Evolutionary conservation across 1,140 invertebrate species (phyloP).

Genomic region (Caenorhabditis briggsae): DNA sequence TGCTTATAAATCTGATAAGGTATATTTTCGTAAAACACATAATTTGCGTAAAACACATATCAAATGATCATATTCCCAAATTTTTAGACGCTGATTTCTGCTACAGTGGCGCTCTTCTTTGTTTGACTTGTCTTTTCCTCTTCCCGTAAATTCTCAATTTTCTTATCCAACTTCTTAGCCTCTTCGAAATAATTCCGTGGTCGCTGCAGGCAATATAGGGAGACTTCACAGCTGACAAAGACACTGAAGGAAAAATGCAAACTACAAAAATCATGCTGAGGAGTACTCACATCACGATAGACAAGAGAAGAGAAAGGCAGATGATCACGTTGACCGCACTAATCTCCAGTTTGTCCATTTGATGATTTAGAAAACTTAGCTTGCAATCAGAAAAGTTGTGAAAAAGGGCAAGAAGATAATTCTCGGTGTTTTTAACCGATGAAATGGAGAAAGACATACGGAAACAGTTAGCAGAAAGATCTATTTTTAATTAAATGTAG

Average conservation of each 20-base stretch:
- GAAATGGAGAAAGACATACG: too few relatives aligned
- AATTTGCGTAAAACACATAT: too few relatives aligned
- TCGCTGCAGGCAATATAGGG: not conserved
- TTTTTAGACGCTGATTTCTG: not conserved
- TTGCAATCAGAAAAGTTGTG: too few relatives aligned
- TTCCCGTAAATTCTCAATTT: not conserved
- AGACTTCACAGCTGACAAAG: not conserved
- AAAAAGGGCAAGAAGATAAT: too few relatives aligned
- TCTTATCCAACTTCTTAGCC: not conserved
- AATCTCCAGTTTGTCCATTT: not conserved
- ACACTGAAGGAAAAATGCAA: not conserved
- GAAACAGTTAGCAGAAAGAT: too few relatives aligned
- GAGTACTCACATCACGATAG: not conserved
- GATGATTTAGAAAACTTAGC: not conserved
- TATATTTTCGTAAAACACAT: too few relatives aligned
- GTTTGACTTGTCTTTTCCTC: not conserved
- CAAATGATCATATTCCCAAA: too few relatives aligned
- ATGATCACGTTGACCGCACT: constrained; percentile 5
- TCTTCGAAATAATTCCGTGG: constrained; percentile 15
- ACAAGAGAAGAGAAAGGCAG: not conserved
- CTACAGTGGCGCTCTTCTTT: not conserved
- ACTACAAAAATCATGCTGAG: not conserved
- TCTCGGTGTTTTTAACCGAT: too few relatives aligned
- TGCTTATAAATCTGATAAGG: too few relatives aligned
- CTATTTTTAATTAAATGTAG: too few relatives aligned